Base-by-base conservation (phyloP, 2,797 vertebrate species). In the Chromis chromis region DNA sequence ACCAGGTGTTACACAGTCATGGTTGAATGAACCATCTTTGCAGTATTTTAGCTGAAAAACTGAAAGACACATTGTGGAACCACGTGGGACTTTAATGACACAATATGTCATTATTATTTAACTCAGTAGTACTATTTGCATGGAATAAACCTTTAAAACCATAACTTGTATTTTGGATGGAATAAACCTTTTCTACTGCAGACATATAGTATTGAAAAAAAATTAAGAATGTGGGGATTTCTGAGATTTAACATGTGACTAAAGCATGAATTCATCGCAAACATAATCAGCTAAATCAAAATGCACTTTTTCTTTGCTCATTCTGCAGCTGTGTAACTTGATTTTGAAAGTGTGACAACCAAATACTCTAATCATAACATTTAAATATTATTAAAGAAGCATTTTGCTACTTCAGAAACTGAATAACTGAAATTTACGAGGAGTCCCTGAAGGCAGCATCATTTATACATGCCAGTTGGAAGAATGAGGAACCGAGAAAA, bases 401-500 rank as follows among this genome's bases (percentile, higher is more conserved):
- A 14, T 28, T n/a, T 54, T 31, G 31, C 31, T 31, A 31, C 31
- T 31, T 31, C 6, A 27, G 7, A 28, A 4, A 54, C 14, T 7
- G 7, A 54, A 27, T 27, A 6, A 0, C 0, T 28, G 0, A 44
- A 58, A 71, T 2, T 6, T 74, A 48, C 36, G 6, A 46, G 21
- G 39, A 4, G 59, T 24, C n/a, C 11, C 0, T 77, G 75, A 88
- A 83, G 4, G 72, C 48, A 64, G 0, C 82, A 40, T 48, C 16
- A 28, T 7, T 40, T 42, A 11, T 54, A 40, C 0, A 1, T 1
- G 12, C 4, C 3, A 13, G 10, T 50, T 11, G 28, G 2, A 25
- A 56, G 69, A 86, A 84, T 55, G 49, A 70, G 65, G 66, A 86
- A 82, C 39, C 48, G n/a, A 33, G 33, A 63, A 61, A 52, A 16